A percentile compares a stretch with the other conserved stretches of the same genome.
phyloP scores from a whole-genome alignment of 2,888 invertebrate species.

The Pogonocherus hispidulus region DNA sequence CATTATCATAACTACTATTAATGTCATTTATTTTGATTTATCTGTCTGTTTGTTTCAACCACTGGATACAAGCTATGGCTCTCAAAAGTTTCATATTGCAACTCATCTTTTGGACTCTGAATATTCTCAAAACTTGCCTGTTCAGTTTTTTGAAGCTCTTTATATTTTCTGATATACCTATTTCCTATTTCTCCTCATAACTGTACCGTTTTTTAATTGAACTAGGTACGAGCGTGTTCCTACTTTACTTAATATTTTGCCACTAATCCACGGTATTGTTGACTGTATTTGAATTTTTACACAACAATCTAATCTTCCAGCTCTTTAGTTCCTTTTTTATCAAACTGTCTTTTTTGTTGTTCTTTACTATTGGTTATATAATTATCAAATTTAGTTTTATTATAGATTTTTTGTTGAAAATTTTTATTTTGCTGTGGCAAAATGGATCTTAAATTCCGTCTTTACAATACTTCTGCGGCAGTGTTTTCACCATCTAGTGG shows the following conservation, averaged over 20 bases:
- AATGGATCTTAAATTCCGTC: slow-evolving; percentile 44
- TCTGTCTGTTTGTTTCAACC: too few relatives aligned
- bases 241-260: slow-evolving; percentile 8
- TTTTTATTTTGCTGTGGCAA: slow-evolving; percentile 22
- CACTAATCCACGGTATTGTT: slow-evolving; percentile 19
- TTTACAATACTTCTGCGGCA: slow-evolving; percentile 48
- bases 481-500: slow-evolving; percentile 46
- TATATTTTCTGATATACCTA: slow-evolving; percentile 18
- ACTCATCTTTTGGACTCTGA: not conserved
- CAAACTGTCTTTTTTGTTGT: not conserved
- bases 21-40: too few relatives aligned
- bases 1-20: too few relatives aligned
- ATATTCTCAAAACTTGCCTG: not conserved
- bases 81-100: not conserved
- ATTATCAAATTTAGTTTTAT: slow-evolving; percentile 16
- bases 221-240: slow-evolving; percentile 17
- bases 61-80: not conserved
- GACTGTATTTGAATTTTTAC: slow-evolving; percentile 9
- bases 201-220: slow-evolving; percentile 14
- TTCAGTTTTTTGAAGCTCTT: not conserved
- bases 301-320: not conserved
- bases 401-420: slow-evolving; percentile 15
- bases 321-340: not conserved
- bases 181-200: slow-evolving; percentile 27
- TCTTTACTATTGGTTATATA: not conserved